Evolutionary conservation across 2,113 vertebrate species (phyloP).

Genomic region (Emberiza fucata): DNA sequence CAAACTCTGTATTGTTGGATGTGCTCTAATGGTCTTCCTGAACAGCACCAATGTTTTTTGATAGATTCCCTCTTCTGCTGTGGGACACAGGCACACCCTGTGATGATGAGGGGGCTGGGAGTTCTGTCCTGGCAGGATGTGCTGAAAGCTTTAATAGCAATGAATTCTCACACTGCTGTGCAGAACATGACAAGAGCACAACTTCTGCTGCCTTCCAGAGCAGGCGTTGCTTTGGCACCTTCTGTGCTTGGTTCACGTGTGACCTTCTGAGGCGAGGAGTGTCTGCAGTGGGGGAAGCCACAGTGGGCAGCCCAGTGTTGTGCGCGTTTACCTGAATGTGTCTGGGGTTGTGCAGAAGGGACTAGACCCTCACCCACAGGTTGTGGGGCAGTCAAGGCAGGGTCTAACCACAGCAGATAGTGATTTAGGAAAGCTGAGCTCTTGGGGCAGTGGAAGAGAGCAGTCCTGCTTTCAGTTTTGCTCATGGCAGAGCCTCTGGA

Average conservation of each 20-base stretch:
- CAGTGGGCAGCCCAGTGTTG: fast-evolving
- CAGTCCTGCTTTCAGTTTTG: neutral
- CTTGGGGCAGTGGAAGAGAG: neutral
- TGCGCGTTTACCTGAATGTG: fast-evolving
- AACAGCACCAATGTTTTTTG: neutral
- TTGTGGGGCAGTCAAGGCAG: neutral
- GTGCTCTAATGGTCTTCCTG: neutral
- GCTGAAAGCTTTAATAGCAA: neutral
- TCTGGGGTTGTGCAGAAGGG: neutral
- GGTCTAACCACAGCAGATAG: neutral
- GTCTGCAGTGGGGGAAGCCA: neutral
- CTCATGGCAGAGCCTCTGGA: neutral
- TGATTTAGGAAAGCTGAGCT: neutral
- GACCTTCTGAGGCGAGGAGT: neutral
- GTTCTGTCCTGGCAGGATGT: fast-evolving
- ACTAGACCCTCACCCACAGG: fast-evolving
- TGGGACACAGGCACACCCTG: fast-evolving
- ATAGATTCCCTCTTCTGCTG: neutral
- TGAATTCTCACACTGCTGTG: neutral
- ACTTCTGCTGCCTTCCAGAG: neutral
- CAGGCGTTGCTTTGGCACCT: neutral
- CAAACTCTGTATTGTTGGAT: neutral
- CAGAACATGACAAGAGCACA: fast-evolving
- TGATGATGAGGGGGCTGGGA: neutral
- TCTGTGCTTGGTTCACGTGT: fast-evolving